Evolutionary conservation across 2,797 vertebrate genomes (phyloP), one percentile per base, ranked within the genome.

Genomic region (Oceanodroma leucorhoa): DNA sequence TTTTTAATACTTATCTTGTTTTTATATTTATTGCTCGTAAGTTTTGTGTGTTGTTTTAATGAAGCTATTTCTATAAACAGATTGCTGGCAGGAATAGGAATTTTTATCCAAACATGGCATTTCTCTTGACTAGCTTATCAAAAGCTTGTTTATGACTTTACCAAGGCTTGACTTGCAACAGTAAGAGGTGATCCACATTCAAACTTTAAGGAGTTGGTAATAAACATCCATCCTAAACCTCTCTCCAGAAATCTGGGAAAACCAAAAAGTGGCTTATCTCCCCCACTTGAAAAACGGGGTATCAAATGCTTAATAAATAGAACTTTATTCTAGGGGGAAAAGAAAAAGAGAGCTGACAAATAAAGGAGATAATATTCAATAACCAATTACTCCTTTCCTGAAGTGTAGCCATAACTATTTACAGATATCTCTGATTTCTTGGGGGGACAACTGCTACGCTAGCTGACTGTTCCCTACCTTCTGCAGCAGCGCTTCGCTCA

Each of bases 21-120:
- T 62, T 73, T 65, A 32, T 80, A 67, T 90, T 66, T 78, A 55
- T 88, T 80, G 34, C 45, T 83, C 86, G 10, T 57, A 70, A 86
- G 29, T 64, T 90, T 62, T 75, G 12, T 60, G 20, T 58, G 14
- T 78, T 86, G 48, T 57, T 87, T 93, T 86, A 86, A 70, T 86
- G 45, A 90, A 93, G 20, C 20, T 58, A 38, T 84, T 69, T 85
- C 71, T 85, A 41, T 85, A 57, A 83, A 75, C 8, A 69, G 15
- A 53, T 71, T 90, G 64, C 88, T 91, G 36, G 11, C 36, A 91
- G 65, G 65, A 89, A 67, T 38, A 78, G 36, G 65, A 78, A 32
- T 70, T 48, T 83, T 83, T 91, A 70, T 67, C 24, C 65, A 45
- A 80, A 73, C 27, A 15, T 41, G 43, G 11, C 24, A 71, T 77